These are phyloP conservation scores for Hyphantria cunea DNA, from an alignment of 1,140 invertebrate genomes.

Conservation along the genomic window DNA sequence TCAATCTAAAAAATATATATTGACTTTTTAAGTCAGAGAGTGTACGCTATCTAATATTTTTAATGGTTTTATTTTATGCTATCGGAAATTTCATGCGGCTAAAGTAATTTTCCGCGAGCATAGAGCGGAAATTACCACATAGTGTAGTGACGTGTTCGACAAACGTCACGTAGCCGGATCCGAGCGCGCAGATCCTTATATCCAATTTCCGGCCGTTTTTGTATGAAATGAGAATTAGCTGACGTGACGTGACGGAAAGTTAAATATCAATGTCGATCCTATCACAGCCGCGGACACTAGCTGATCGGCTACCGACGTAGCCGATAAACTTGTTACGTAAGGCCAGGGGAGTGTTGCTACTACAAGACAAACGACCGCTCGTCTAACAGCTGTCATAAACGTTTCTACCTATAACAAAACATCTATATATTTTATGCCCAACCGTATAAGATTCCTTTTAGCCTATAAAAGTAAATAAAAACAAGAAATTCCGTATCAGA, in stretches of 20 bases:
- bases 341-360: neutral
- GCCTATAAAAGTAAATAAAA: constrained; percentile 19
- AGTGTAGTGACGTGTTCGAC: constrained; percentile 80
- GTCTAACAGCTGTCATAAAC: constrained; percentile 20
- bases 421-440: constrained; percentile 24
- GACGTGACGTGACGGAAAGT: constrained; percentile 73
- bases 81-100: constrained; percentile 78
- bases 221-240: constrained; percentile 79
- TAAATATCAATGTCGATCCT: constrained; percentile 62
- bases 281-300: constrained; percentile 31
- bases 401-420: constrained; percentile 12
- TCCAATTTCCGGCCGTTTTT: constrained; percentile 81
- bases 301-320: constrained; percentile 1
- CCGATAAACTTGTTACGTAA: constrained; percentile 22
- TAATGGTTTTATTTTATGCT: constrained; percentile 58
- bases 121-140: constrained; percentile 80
- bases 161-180: constrained; percentile 80
- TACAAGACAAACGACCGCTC: constrained; percentile 3
- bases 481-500: constrained; percentile 1
- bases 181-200: constrained; percentile 78
- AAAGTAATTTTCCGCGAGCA: constrained; percentile 80
- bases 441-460: constrained; percentile 15
- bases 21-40: constrained; percentile 14
- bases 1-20: neutral
- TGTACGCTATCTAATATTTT: constrained; percentile 42